These are phyloP conservation scores for Agonopterix arenella DNA, from an alignment of 2,888 invertebrate genomes.

Conservation along the genomic window DNA sequence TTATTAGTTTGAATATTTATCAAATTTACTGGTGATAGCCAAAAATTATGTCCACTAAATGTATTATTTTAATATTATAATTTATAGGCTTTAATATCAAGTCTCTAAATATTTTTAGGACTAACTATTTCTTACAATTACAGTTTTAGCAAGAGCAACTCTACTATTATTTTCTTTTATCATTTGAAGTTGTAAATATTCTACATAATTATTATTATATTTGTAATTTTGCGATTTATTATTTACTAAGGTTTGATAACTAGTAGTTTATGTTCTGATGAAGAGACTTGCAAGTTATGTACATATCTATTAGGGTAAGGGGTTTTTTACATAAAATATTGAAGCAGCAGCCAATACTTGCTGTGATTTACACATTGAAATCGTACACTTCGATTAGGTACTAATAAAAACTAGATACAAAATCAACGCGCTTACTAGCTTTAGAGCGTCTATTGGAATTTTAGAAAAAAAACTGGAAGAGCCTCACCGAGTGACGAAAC, in stretches of 20 bases:
- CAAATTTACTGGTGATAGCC: slow-evolving; percentile 19
- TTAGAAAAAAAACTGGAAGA: too few relatives aligned
- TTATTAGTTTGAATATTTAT: slow-evolving; percentile 13
- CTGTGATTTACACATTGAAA: too few relatives aligned
- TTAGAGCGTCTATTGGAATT: too few relatives aligned
- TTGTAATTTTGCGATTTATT: slow-evolving; percentile 65
- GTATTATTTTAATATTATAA: not conserved
- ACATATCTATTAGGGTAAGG: slow-evolving; percentile 73
- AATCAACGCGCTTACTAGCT: too few relatives aligned
- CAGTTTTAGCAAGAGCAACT: not conserved
- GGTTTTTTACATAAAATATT: slow-evolving; percentile 27
- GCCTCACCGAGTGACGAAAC: too few relatives aligned
- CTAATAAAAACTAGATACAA: too few relatives aligned
- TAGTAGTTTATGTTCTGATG: slow-evolving; percentile 54
- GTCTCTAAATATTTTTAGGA: not conserved
- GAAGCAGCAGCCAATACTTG: too few relatives aligned
- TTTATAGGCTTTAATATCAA: not conserved
- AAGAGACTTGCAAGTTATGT: slow-evolving; percentile 72
- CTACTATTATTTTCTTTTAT: slow-evolving; percentile 2
- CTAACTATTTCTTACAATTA: not conserved
- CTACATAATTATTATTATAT: slow-evolving; percentile 39
- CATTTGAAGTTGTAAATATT: slow-evolving; percentile 71
- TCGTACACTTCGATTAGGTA: too few relatives aligned
- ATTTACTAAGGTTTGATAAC: slow-evolving; percentile 67
- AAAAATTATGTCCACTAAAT: slow-evolving; percentile 13